Evolutionary conservation across 2,888 invertebrate genomes (phyloP).

Genomic region (Torymus texanus): DNA sequence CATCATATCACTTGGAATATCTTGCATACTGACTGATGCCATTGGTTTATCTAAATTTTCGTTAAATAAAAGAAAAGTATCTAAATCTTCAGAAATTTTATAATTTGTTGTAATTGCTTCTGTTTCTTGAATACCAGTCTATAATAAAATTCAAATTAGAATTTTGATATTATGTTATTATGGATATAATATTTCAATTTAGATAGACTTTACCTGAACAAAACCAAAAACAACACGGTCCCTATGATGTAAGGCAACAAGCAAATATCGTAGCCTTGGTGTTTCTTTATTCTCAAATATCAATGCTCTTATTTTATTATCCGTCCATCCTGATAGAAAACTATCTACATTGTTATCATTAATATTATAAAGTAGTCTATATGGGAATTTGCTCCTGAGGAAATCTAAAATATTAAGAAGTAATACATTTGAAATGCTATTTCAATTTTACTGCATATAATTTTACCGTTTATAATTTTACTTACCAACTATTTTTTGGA

Average conservation of each 20-base stretch:
- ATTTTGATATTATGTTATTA: slow-evolving; percentile 20
- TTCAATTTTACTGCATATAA: no score
- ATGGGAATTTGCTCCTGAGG: slow-evolving; percentile 90
- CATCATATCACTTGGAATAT: slow-evolving; percentile 91
- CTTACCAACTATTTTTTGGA: slow-evolving; percentile 88
- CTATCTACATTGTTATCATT: slow-evolving; percentile 83
- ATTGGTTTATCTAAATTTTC: slow-evolving; percentile 88
- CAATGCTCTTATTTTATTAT: slow-evolving; percentile 93
- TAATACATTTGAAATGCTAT: neutral
- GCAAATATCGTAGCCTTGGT: slow-evolving; percentile 89
- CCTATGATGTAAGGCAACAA: slow-evolving; percentile 91
- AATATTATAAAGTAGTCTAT: slow-evolving; percentile 84
- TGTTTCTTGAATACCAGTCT: slow-evolving; percentile 82
- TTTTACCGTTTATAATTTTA: slow-evolving; percentile 42
- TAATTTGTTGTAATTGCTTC: slow-evolving; percentile 81
- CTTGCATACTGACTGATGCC: slow-evolving; percentile 91
- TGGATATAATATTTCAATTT: neutral
- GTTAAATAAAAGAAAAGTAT: slow-evolving; percentile 91
- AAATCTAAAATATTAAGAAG: slow-evolving; percentile 80
- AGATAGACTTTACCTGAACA: slow-evolving; percentile 70
- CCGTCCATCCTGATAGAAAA: slow-evolving; percentile 92
- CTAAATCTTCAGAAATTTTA: slow-evolving; percentile 84
- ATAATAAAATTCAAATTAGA: slow-evolving; percentile 60
- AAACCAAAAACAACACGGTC: slow-evolving; percentile 92
- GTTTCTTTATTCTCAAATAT: slow-evolving; percentile 88